A percentile compares a stretch with the other conserved stretches of the same genome.
phyloP scores from a whole-genome alignment of 2,888 invertebrate genomes.

The Ochropacha duplaris region DNA sequence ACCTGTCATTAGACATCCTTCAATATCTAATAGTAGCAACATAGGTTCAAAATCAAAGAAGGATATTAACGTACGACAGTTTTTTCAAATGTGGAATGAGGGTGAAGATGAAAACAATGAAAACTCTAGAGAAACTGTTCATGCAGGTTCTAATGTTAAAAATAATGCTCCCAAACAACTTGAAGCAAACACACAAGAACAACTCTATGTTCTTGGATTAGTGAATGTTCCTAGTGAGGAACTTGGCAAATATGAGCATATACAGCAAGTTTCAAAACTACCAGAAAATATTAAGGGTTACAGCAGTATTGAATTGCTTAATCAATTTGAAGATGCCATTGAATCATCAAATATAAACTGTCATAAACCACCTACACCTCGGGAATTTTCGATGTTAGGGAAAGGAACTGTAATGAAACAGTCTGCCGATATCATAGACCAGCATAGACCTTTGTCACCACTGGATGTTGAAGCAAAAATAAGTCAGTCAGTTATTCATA shows the following conservation, averaged over 20 bases:
- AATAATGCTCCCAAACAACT: constrained; percentile 37
- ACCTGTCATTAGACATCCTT: constrained; percentile 40
- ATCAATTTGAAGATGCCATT: constrained; percentile 76
- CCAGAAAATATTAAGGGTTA: constrained; percentile 81
- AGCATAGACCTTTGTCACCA: constrained; percentile 69
- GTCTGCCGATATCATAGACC: constrained; percentile 32
- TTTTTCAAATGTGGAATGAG: constrained; percentile 80
- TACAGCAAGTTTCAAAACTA: constrained; percentile 77
- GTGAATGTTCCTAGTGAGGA: constrained; percentile 77
- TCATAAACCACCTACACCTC: constrained; percentile 39
- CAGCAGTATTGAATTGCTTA: constrained; percentile 70
- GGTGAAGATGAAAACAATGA: constrained; percentile 71
- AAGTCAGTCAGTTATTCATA: constrained; percentile 79
- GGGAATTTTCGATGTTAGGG: constrained; percentile 37
- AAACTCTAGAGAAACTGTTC: constrained; percentile 49
- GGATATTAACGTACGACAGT: constrained; percentile 72
- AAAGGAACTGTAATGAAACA: constrained; percentile 37
- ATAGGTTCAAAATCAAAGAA: constrained; percentile 53
- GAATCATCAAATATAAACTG: constrained; percentile 61
- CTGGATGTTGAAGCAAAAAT: constrained; percentile 81
- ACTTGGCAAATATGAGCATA: constrained; percentile 77
- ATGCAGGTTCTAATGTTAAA: constrained; percentile 39
- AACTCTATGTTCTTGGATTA: constrained; percentile 75
- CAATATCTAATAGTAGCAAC: constrained; percentile 36
- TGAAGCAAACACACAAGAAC: constrained; percentile 60